These are phyloP conservation scores for Drosophila funebris DNA, from an alignment of 1,140 invertebrate species.

Conservation along the genomic window DNA sequence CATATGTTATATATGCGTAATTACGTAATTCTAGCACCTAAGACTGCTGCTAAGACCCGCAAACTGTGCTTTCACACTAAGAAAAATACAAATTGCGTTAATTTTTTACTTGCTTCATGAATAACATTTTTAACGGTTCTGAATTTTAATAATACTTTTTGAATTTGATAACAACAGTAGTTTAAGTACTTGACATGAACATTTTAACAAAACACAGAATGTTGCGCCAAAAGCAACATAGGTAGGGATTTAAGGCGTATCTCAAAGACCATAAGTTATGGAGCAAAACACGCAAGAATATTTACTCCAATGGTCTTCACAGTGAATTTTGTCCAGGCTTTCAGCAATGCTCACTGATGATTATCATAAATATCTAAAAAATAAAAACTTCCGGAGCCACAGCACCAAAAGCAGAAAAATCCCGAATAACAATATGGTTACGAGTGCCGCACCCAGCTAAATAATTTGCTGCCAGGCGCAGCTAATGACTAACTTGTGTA, in stretches of 20 bases:
- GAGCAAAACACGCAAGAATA: conserved; percentile 58
- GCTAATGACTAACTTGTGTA: conserved; percentile 78
- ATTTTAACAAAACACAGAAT: conserved; percentile 56
- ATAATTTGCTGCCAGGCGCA: conserved; percentile 76
- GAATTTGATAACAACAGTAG: conserved; percentile 26
- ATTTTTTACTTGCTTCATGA: conserved; percentile 59
- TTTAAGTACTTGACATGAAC: conserved; percentile 76
- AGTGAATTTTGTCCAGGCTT: conserved; percentile 11
- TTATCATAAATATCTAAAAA: conserved; percentile 74
- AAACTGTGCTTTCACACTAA: neutral
- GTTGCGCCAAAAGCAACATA: conserved; percentile 1
- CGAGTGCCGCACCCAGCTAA: conserved; percentile 57
- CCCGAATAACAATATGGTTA: conserved; percentile 64
- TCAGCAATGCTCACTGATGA: conserved; percentile 54
- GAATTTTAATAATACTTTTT: conserved; percentile 22
- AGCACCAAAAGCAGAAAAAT: conserved; percentile 15
- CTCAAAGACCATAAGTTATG: conserved; percentile 64
- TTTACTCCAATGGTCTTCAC: conserved; percentile 42
- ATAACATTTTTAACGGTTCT: conserved; percentile 26
- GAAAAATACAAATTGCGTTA: conserved; percentile 62
- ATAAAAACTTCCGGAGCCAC: conserved; percentile 32
- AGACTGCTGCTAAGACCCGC: neutral
- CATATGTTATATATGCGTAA: neutral
- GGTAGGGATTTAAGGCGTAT: conserved; percentile 19
- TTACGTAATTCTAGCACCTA: conserved; percentile 23